Percentiles rank a stretch among this genome's conserved stretches.
Conservation (phyloP, 1,140 invertebrate genomes). For the Harpegnathos saltator region DNA sequence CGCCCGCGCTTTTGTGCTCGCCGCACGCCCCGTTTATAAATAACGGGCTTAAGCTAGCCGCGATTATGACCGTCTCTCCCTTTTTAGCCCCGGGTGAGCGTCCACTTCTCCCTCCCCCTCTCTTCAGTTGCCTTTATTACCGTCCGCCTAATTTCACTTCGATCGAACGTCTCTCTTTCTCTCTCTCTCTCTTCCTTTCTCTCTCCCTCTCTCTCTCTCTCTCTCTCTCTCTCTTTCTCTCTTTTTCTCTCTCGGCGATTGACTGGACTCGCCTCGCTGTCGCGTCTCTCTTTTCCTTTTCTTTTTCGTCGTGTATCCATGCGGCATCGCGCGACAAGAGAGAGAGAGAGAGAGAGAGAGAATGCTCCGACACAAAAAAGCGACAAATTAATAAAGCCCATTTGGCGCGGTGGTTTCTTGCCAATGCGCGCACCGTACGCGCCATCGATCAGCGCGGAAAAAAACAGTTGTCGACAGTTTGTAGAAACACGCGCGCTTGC, state of each 20-base stretch:
- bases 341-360: too few species aligned
- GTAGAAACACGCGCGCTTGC: conserved; percentile 48
- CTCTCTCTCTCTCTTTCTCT: too few species aligned
- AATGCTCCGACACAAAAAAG: too few species aligned
- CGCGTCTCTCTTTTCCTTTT: background rate
- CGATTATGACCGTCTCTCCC: conserved; percentile 15
- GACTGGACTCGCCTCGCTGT: background rate
- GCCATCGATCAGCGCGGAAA: conserved; percentile 42
- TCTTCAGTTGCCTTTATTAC: too few species aligned
- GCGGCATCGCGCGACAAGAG: too few species aligned
- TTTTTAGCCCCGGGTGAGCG: too few species aligned
- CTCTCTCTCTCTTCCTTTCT: too few species aligned
- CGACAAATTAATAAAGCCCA: conserved; percentile 32
- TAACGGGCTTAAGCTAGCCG: conserved; percentile 1
- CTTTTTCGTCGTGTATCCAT: background rate
- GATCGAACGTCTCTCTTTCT: too few species aligned
- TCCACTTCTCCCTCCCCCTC: background rate
- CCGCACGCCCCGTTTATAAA: conserved; percentile 23
- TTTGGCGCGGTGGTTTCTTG: background rate
- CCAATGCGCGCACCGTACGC: background rate
- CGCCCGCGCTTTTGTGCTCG: conserved; percentile 25
- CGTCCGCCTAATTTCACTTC: background rate
- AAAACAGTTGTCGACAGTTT: conserved; percentile 50
- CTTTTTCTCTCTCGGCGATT: background rate
- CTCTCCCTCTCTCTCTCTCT: too few species aligned